A percentile compares a stretch with the other conserved stretches of the same genome.
Evolutionary conservation across 2,888 invertebrate genomes (phyloP).

Genomic region (Galeopsomyia nigrocyanea): DNA sequence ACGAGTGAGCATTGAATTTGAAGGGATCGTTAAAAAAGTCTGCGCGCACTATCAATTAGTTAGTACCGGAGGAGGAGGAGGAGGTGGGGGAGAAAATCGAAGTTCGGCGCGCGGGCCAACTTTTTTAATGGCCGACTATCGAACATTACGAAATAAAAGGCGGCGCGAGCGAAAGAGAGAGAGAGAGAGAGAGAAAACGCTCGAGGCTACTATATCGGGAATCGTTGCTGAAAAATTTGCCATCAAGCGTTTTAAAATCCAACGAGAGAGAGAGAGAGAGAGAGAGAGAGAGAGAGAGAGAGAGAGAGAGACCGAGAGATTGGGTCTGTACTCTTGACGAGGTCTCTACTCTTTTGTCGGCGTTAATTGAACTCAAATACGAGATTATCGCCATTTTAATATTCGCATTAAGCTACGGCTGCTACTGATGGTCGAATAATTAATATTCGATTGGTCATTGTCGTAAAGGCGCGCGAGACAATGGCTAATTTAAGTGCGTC

Average conservation of each 20-base stretch:
- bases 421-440: too few relatives aligned
- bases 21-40: constrained; percentile 38
- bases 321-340: too few relatives aligned
- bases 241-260: not conserved
- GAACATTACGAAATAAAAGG: constrained; percentile 35
- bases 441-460: too few relatives aligned
- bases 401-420: too few relatives aligned
- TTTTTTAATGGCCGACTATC: constrained; percentile 36
- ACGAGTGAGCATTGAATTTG: constrained; percentile 29
- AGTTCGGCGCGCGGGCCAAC: constrained; percentile 20
- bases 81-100: constrained; percentile 16
- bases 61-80: not conserved
- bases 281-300: not conserved
- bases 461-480: not conserved
- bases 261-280: too few relatives aligned
- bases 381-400: too few relatives aligned
- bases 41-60: constrained; percentile 26
- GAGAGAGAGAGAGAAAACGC: not conserved
- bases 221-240: not conserved
- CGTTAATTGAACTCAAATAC: too few relatives aligned
- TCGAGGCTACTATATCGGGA: too few relatives aligned
- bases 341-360: too few relatives aligned
- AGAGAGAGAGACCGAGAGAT: not conserved
- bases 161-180: not conserved
- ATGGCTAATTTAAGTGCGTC: too few relatives aligned